Conservation (phyloP, 1,140 invertebrate species). For the Amyelois transitella region DNA sequence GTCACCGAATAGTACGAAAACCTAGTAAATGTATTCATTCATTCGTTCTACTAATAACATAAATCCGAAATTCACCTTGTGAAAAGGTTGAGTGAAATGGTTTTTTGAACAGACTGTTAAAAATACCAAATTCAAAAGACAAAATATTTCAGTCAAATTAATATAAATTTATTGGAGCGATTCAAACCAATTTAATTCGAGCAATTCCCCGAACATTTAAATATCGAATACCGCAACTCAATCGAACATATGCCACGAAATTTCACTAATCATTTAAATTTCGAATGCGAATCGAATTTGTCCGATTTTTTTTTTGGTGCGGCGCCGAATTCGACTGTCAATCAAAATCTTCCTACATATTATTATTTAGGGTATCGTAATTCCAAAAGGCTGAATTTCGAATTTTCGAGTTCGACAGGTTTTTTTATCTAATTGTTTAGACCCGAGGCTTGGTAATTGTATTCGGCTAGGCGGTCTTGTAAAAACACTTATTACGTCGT, state of each 20-base stretch:
- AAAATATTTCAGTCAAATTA: neutral
- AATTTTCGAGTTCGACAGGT: conserved; percentile 43
- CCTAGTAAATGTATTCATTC: too few species aligned
- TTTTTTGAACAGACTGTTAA: too few species aligned
- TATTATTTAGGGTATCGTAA: conserved; percentile 60
- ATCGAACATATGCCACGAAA: conserved; percentile 55
- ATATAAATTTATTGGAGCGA: neutral
- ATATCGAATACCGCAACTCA: conserved; percentile 1
- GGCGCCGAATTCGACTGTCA: conserved; percentile 50
- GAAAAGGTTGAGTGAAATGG: too few species aligned
- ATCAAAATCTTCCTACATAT: conserved; percentile 52
- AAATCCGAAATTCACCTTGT: too few species aligned
- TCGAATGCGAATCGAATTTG: conserved; percentile 43
- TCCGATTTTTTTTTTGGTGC: conserved; percentile 36
- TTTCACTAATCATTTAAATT: conserved; percentile 52
- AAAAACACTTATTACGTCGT: conserved; percentile 48
- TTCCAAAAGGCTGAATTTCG: conserved; percentile 28
- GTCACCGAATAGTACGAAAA: too few species aligned
- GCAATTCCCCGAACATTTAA: neutral
- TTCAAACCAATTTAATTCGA: neutral
- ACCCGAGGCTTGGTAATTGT: neutral
- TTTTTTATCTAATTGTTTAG: neutral
- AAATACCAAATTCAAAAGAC: too few species aligned
- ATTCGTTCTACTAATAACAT: too few species aligned
- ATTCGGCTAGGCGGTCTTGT: conserved; percentile 19